Base-by-base conservation (phyloP, 2,113 vertebrate genomes). In the Sigmodon hispidus region DNA sequence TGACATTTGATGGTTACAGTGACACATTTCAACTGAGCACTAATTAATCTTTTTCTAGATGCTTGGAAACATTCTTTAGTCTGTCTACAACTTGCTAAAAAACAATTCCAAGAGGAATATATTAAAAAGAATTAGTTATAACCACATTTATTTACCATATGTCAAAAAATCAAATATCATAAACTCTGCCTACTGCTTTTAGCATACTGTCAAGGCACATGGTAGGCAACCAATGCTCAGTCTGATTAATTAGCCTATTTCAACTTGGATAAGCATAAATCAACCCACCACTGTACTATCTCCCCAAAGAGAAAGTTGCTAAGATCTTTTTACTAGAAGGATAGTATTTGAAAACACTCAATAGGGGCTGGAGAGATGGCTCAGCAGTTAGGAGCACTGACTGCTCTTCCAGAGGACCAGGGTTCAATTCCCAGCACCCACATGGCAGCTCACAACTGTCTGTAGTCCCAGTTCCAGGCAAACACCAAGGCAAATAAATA, bases 121-220 rank as follows among this genome's bases (percentile, higher is more conserved):
- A 61, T 61, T n/a, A 55, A 52, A 94, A 67, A 59, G 31, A 87
- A 95, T 19, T 69, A 81, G 9, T 83, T 88, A 83, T 59, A 94
- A 86, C 75, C 43, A n/a, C 34, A 87, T 61, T 79, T 87, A 90
- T 43, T 87, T 90, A 86, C 21, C 36, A 91, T 34, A 3, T 70
- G 26, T 88, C 57, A 87, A 91, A 91, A 19, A 94, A 91, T 61
- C 70, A 84, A 83, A 65, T 29, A 81, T 81, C 43, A 83, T 61
- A 52, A 43, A 76, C 31, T 76, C 59, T 43, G 94, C 24, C 67
- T 75, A 83, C 5, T 76, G 75, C 83, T 87, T 50, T 88, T 52
- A 83, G 40, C 87, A n/a, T 21, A 94, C 43, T 55, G 65, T 48
- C 65, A 80, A n/a, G 48, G 45, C 57, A 90, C 43, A 40, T 5